A percentile compares a stretch with the other conserved stretches of the same genome.
Conservation (phyloP, 1,140 invertebrate species). For the Drosophila teissieri region DNA sequence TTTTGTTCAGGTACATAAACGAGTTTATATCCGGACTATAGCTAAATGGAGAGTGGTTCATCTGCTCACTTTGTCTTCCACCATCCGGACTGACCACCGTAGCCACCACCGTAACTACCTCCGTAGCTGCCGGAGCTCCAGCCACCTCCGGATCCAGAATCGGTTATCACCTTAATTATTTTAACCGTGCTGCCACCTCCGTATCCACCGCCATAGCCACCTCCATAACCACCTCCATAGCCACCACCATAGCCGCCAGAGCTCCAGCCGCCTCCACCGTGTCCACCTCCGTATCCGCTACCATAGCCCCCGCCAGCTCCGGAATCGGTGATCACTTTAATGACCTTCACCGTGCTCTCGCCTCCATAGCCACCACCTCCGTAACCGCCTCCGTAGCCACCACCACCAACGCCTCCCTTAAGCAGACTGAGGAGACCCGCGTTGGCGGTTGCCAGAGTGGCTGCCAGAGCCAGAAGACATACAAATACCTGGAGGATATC, state of each 20-base stretch:
- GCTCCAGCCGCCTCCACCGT: slow-evolving; percentile 39
- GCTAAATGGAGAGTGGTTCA: slow-evolving; percentile 12
- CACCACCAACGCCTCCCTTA: slow-evolving; percentile 60
- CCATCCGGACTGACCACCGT: slow-evolving; percentile 61
- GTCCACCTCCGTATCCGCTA: slow-evolving; percentile 33
- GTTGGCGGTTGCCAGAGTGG: slow-evolving; percentile 62
- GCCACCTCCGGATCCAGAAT: slow-evolving; percentile 17
- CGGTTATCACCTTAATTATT: slow-evolving; percentile 45
- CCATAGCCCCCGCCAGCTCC: slow-evolving; percentile 35
- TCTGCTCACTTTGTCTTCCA: slow-evolving; percentile 58
- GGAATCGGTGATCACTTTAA: slow-evolving; percentile 33
- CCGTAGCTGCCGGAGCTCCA: slow-evolving; percentile 19
- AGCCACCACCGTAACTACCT: slow-evolving; percentile 37
- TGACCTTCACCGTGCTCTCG: slow-evolving; percentile 19
- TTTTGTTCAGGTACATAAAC: slow-evolving; percentile 53
- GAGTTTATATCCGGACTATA: slow-evolving; percentile 39
- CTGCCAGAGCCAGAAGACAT: slow-evolving; percentile 67
- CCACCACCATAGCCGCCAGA: slow-evolving; percentile 40
- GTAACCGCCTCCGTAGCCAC: slow-evolving; percentile 39
- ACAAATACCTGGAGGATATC: slow-evolving; percentile 59
- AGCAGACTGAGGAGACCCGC: slow-evolving; percentile 66
- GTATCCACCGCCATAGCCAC: slow-evolving; percentile 33
- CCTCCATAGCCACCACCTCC: slow-evolving; percentile 36
- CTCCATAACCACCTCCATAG: slow-evolving; percentile 21
- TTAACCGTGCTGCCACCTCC: slow-evolving; percentile 35